Conservation (phyloP, 2,888 invertebrate species). For the Apomyelois bistriatella region DNA sequence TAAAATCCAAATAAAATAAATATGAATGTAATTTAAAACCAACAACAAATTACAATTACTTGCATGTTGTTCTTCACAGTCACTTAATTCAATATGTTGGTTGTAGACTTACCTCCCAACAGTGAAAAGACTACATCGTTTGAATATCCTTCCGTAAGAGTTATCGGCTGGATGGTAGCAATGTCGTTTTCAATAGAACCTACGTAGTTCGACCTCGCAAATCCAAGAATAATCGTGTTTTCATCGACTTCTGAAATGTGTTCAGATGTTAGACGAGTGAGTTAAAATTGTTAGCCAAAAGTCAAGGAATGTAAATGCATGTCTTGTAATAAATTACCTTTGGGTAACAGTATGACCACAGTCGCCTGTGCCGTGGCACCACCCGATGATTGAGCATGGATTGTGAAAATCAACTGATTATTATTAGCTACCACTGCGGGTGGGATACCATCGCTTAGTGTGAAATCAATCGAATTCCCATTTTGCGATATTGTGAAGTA, state of each 20-base stretch:
- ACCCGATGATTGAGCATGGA: slow-evolving; percentile 21
- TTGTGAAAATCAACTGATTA: slow-evolving; percentile 20
- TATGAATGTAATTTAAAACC: too few relatives aligned
- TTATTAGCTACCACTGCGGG: slow-evolving; percentile 21
- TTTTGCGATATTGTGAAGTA: slow-evolving; percentile 12
- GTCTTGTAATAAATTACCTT: slow-evolving; percentile 21
- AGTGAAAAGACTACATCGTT: slow-evolving; percentile 23
- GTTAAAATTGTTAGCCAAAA: slow-evolving; percentile 25
- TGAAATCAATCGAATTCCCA: slow-evolving; percentile 9
- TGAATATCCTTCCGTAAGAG: slow-evolving; percentile 9
- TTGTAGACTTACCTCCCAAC: neutral
- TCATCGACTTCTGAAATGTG: slow-evolving; percentile 13
- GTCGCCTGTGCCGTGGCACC: slow-evolving; percentile 20
- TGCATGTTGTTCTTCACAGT: too few relatives aligned
- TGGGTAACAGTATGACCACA: slow-evolving; percentile 21
- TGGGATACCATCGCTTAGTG: slow-evolving; percentile 16
- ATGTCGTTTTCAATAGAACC: slow-evolving; percentile 19
- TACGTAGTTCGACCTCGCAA: slow-evolving; percentile 28
- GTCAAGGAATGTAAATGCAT: neutral
- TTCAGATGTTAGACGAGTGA: slow-evolving; percentile 26
- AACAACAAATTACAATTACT: too few relatives aligned
- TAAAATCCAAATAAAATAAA: too few relatives aligned
- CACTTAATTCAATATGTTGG: neutral
- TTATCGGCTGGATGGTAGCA: neutral
- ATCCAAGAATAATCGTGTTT: slow-evolving; percentile 19